phyloP scores from a whole-genome alignment of 1,140 invertebrate species.

The Glomeris maerens region DNA sequence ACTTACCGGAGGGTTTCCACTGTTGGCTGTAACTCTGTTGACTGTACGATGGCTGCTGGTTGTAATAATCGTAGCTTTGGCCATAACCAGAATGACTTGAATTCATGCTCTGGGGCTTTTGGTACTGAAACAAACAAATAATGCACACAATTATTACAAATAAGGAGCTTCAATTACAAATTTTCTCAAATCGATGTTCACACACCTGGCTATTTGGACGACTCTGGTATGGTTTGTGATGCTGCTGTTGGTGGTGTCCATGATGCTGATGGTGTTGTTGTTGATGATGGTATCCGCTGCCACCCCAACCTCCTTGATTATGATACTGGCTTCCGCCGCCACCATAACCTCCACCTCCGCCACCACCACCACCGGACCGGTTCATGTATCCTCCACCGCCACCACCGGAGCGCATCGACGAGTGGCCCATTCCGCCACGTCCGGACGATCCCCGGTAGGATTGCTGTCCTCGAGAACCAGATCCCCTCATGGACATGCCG shows the following conservation, averaged over 20 bases:
- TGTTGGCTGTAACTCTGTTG: no score
- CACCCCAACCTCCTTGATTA: not conserved
- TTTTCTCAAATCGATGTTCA: not conserved
- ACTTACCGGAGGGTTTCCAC: no score
- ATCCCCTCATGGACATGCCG: slow-evolving; percentile 12
- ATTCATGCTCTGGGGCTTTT: no score
- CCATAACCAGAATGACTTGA: no score
- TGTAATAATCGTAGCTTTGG: no score
- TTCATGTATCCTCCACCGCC: not conserved
- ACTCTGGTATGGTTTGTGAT: not conserved
- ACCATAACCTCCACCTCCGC: not conserved
- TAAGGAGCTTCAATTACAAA: not conserved
- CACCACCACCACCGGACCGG: not conserved
- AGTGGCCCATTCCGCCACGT: slow-evolving; percentile 13
- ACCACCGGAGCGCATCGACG: slow-evolving; percentile 12
- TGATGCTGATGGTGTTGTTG: not conserved
- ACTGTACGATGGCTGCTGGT: no score
- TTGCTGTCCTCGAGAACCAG: slow-evolving; percentile 2
- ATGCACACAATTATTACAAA: not conserved
- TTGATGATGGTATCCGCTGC: not conserved
- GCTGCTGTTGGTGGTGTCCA: not conserved
- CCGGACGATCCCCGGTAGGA: slow-evolving; percentile 5
- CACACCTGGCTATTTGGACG: not conserved
- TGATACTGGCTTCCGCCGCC: slow-evolving; percentile 6
- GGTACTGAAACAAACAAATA: not conserved